phyloP scores from a whole-genome alignment of 2,797 vertebrate genomes.

The Atherinosoma microstoma region DNA sequence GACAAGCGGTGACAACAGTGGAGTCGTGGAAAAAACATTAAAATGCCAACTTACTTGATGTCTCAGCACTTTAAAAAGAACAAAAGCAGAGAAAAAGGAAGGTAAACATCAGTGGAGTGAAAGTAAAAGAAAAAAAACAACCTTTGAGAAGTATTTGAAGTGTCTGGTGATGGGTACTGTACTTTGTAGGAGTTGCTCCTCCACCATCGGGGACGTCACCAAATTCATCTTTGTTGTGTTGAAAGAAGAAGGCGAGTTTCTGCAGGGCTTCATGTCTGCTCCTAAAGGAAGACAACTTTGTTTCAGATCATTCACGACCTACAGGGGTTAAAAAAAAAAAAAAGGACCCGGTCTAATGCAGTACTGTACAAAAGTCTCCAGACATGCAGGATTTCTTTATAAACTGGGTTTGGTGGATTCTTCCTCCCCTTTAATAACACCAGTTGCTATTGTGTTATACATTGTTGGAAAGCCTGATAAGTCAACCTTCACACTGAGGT shows the following conservation, averaged over 20 bases:
- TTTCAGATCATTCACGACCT: neutral
- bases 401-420: too few relatives aligned
- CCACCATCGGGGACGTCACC: conserved; percentile 18
- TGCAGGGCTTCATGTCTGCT: conserved; percentile 80
- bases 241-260: conserved; percentile 81
- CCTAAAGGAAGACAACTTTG: conserved; percentile 25
- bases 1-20: conserved; percentile 45
- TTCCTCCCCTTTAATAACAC: too few relatives aligned
- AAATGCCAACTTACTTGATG: conserved; percentile 70
- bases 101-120: neutral
- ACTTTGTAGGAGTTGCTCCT: conserved; percentile 65
- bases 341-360: too few relatives aligned
- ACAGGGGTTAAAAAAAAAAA: too few relatives aligned
- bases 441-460: too few relatives aligned
- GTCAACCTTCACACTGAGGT: too few relatives aligned
- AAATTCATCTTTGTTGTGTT: conserved; percentile 59
- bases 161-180: conserved; percentile 9
- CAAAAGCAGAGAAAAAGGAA: conserved; percentile 1
- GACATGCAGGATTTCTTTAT: too few relatives aligned
- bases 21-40: conserved; percentile 16
- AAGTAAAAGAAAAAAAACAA: neutral
- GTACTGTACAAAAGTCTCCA: too few relatives aligned
- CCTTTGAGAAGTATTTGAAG: neutral
- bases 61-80: conserved; percentile 53
- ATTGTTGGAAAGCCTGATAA: too few relatives aligned